Evolutionary conservation across 2,113 vertebrate species (phyloP).

Genomic region (Stercorarius parasiticus): DNA sequence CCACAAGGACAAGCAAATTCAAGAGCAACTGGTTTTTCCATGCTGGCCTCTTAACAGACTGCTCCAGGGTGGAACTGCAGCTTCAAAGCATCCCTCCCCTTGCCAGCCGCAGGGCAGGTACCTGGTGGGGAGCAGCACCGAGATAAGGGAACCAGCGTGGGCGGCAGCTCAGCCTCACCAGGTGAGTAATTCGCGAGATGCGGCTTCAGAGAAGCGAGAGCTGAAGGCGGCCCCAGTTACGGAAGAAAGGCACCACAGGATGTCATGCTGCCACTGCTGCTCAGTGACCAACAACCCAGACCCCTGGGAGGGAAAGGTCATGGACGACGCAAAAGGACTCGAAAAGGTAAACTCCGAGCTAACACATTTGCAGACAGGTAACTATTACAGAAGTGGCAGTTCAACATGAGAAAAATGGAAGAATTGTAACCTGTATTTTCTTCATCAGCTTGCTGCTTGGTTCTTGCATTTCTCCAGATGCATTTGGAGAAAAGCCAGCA

Average conservation of each 20-base stretch:
- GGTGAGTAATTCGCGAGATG: not conserved
- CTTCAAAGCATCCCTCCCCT: slow-evolving; percentile 11
- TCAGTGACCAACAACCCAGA: not conserved
- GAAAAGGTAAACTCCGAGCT: not conserved
- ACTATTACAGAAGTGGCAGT: not conserved
- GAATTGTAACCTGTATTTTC: not conserved
- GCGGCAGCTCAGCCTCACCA: not conserved
- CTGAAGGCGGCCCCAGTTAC: not conserved
- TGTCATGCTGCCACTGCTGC: not conserved
- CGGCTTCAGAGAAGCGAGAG: not conserved
- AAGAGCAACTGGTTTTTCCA: slow-evolving; percentile 57
- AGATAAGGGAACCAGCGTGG: not conserved
- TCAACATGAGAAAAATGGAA: not conserved
- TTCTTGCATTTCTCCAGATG: not conserved
- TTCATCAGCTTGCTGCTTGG: not conserved
- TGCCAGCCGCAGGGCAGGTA: not conserved
- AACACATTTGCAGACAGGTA: not conserved
- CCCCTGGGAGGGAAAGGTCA: not conserved
- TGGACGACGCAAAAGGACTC: rapidly evolving
- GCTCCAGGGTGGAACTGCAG: slow-evolving; percentile 2
- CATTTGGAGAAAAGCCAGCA: not conserved
- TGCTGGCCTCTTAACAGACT: not conserved
- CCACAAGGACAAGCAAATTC: not conserved
- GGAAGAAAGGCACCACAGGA: not conserved
- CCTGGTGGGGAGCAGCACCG: not conserved